Base-by-base conservation (phyloP, 2,888 invertebrate species). In the Dorcus parallelipipedus region DNA sequence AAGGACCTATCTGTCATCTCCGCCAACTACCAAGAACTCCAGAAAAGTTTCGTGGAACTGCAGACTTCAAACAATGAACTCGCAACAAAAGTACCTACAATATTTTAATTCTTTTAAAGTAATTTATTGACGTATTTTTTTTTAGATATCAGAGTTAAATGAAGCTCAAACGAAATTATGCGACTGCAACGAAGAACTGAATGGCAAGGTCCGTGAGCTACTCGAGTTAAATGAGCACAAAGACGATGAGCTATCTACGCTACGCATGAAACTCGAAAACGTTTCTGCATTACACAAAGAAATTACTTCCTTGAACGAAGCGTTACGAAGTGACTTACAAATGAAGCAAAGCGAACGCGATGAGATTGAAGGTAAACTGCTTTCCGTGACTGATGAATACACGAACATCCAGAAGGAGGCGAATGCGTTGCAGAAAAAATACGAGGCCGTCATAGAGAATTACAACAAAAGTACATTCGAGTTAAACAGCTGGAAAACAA, bases 391-490 rank as follows among this genome's bases (percentile, higher is more conserved):
- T 10, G 26, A 48, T 20, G n/a, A 51, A 41, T 59, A 51, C 17
- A 49, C 54, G 23, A 55, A 45, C 38, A 42, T 59, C 10, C 41
- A 42, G 3, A 40, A 26, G 23, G 59, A 58, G 43, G 52, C 61
- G 1, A 45, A 54, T 20, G 23, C 48, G 40, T 39, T 63, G 9
- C 56, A 58, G 33, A 7, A 23, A 7, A 41, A 64, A 42, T 62
- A 63, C 43, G 50, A 61, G 8, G 43, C 52, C 4, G 59, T 26
- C 58, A 40, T 50, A 47, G 23, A 45, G 49, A 48, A 62, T 40
- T 63, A 60, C 20, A 61, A 59, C 9, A 43, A 50, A 9, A 58
- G 58, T 40, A 54, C 60, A 9, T 48, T 55, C 9, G 56, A 58
- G 23, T 47, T 66, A 9, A 42, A 59, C 17, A 51, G 49, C 38